Conservation (phyloP, 1,140 invertebrate species). For the Wasmannia auropunctata region DNA sequence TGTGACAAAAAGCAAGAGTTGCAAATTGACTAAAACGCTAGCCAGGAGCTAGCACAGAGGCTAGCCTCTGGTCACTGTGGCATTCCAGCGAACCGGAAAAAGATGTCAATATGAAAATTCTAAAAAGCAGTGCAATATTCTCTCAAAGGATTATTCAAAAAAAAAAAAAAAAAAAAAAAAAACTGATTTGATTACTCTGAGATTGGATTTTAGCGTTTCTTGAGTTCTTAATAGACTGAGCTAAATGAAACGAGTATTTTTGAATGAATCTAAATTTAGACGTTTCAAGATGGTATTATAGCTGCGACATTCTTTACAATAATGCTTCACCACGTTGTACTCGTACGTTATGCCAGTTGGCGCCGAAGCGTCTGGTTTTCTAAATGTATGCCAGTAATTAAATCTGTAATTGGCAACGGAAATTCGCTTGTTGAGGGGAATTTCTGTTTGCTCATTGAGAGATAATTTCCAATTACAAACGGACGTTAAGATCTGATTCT, state of each 20-base stretch:
- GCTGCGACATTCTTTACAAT: background rate
- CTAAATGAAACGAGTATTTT: slow-evolving; percentile 3
- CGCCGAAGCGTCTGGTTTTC: background rate
- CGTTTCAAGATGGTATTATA: slow-evolving; percentile 21
- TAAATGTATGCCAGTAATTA: background rate
- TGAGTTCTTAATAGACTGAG: background rate
- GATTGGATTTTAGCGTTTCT: background rate
- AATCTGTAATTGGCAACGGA: slow-evolving; percentile 6
- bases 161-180: background rate
- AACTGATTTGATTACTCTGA: background rate
- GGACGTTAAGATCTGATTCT: background rate
- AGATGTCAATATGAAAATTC: background rate
- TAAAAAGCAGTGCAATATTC: background rate
- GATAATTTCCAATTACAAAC: background rate
- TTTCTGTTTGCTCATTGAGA: background rate
- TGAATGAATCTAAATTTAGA: slow-evolving; percentile 36
- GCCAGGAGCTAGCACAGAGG: too few relatives aligned
- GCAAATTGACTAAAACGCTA: background rate
- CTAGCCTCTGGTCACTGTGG: too few relatives aligned
- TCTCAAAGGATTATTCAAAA: background rate
- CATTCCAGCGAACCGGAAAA: background rate
- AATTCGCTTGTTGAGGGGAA: background rate
- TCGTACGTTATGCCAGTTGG: slow-evolving; percentile 2
- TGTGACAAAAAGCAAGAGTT: background rate
- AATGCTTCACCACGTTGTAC: background rate